These are phyloP conservation scores for Philereme vetulata DNA, from an alignment of 2,888 invertebrate species.

Conservation along the genomic window DNA sequence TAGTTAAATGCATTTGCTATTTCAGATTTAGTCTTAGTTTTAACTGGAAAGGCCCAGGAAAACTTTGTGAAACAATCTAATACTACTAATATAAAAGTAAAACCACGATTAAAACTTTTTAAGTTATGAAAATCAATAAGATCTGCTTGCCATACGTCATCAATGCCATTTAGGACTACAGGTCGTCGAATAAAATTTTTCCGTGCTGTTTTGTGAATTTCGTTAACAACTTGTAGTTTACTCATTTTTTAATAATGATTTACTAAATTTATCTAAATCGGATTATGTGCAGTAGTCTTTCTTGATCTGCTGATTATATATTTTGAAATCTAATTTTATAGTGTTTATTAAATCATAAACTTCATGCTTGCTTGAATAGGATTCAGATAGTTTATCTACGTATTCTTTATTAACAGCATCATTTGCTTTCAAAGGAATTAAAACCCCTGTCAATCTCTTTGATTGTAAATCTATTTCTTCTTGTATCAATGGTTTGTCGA, in stretches of 20 bases:
- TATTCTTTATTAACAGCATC: constrained; percentile 15
- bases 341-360: not conserved
- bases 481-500: not conserved
- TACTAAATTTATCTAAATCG: constrained; percentile 2
- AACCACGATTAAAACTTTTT: not conserved
- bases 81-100: constrained; percentile 12
- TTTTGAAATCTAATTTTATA: constrained; percentile 2
- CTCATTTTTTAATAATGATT: constrained; percentile 29
- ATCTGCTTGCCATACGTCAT: too few species aligned
- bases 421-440: not conserved
- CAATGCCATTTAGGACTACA: constrained; percentile 51
- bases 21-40: too few species aligned
- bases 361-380: not conserved
- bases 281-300: not conserved
- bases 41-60: constrained; percentile 15
- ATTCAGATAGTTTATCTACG: constrained; percentile 3
- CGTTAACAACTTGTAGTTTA: constrained; percentile 25
- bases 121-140: constrained; percentile 37
- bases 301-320: constrained; percentile 10
- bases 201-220: constrained; percentile 16
- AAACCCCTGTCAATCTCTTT: constrained; percentile 1
- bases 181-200: constrained; percentile 5
- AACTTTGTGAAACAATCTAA: constrained; percentile 20
- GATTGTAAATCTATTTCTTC: constrained; percentile 2
- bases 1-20: too few species aligned